Evolutionary conservation across 2,797 vertebrate genomes (phyloP), one percentile per base, ranked within the genome.

Genomic region (Myoxocephalus aenaeus): DNA sequence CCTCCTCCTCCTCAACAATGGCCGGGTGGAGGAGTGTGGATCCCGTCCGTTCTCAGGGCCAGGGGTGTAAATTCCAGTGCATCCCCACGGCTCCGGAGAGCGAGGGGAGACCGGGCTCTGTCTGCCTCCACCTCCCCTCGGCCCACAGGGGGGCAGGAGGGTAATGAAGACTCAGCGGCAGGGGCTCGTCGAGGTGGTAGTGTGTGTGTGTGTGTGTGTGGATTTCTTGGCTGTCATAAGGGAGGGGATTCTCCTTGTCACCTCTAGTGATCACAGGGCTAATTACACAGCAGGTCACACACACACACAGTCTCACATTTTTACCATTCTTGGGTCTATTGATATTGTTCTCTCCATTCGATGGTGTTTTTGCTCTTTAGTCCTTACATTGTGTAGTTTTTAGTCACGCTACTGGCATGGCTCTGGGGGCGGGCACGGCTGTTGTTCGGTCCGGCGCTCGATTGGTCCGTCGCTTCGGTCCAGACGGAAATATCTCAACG

Each of bases 111-210:
- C 73, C 77, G 66, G 66, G 89, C 83, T 82, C 84, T 64, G 75
- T 83, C 77, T 82, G 79, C 84, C 83, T 87, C 89, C 83, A 67
- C 82, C 84, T 85, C 86, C 75, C 91, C 58, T 71, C 88, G 48
- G 92, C 78, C 91, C 94, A 94, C 96, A 96, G 96, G 96, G 94
- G 96, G 96, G 93, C 95, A 93, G 93, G 94, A 95, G 97, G 97
- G 96, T 96, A 98, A 98, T 98, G 96, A 99, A 97, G 95, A 94
- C 91, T 93, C 94, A 95, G 93, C 96, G 79, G 96, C 96, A 92
- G 96, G 96, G 84, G 85, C 77, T 86, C 62, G 25, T 77, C 46
- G 27, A 85, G 81, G 59, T 87, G 62, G 56, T 75, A 58, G 68
- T 46, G 50, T 73, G 50, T 50, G 70, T 56, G 76, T 51, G 62